Conservation (phyloP, 2,113 vertebrate species). For the Leiothrix lutea region DNA sequence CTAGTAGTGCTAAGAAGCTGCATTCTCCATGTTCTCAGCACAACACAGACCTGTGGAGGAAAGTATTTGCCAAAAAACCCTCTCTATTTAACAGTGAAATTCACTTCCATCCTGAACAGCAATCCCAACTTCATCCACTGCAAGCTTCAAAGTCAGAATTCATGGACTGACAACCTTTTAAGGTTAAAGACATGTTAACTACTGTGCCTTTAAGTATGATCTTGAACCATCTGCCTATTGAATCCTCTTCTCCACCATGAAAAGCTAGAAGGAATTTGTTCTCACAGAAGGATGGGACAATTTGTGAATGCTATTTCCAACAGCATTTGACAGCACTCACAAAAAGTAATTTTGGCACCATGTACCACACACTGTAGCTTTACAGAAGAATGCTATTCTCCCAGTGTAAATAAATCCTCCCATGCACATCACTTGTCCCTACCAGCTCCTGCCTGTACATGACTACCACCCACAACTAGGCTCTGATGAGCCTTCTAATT, state of each 20-base stretch:
- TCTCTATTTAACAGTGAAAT: background rate
- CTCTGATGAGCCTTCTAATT: background rate
- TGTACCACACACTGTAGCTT: background rate
- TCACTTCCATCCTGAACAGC: background rate
- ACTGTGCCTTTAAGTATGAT: background rate
- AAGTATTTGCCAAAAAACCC: background rate
- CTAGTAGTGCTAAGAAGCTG: background rate
- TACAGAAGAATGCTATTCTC: background rate
- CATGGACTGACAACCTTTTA: background rate
- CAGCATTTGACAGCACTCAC: background rate
- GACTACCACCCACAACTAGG: background rate
- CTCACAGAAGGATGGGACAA: background rate
- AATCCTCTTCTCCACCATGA: background rate
- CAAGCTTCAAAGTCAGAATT: background rate
- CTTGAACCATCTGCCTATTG: background rate
- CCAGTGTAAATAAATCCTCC: background rate
- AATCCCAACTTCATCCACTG: background rate
- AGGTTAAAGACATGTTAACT: background rate
- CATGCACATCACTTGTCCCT: background rate
- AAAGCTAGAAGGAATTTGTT: background rate
- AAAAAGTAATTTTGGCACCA: background rate
- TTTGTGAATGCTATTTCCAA: background rate
- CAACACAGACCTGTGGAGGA: background rate
- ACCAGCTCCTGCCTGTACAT: background rate
- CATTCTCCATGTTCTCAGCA: background rate